A percentile compares a stretch with the other conserved stretches of the same genome.
These are phyloP conservation scores for Coracias cyanogaster DNA, from an alignment of 2,797 vertebrate genomes.

Conservation along the genomic window DNA sequence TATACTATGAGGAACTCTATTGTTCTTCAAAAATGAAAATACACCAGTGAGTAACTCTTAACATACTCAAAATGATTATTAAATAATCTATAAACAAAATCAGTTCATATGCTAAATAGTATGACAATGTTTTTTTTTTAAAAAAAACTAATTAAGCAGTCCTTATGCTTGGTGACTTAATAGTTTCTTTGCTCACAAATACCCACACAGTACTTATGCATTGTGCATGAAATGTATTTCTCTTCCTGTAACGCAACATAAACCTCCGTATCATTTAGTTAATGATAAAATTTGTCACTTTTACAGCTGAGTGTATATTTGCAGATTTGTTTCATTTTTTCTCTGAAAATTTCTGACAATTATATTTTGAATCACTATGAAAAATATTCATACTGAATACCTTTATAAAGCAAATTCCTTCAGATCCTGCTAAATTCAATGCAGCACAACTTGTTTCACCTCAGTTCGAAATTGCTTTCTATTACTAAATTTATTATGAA, in stretches of 20 bases:
- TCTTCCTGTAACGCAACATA: not conserved
- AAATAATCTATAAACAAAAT: not conserved
- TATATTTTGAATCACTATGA: not conserved
- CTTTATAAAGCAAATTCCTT: not conserved
- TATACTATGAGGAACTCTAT: not conserved
- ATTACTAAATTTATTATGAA: not conserved
- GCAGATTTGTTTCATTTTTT: accelerated
- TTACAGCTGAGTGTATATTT: not conserved
- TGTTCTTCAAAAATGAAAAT: not conserved
- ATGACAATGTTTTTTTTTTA: not conserved
- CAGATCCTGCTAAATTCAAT: not conserved
- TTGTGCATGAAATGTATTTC: not conserved
- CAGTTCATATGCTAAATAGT: not conserved
- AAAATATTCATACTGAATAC: not conserved
- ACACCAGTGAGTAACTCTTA: not conserved
- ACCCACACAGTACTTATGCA: not conserved
- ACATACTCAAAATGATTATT: not conserved
- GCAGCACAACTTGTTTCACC: not conserved
- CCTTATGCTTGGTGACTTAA: not conserved
- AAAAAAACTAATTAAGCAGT: not conserved
- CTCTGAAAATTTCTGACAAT: not conserved
- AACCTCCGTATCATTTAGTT: not conserved
- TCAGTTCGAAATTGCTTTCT: not conserved
- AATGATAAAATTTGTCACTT: not conserved
- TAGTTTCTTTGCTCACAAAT: not conserved